A percentile compares a stretch with the other conserved stretches of the same genome.
phyloP scores from a whole-genome alignment of 1,140 invertebrate species.

The Eupristina koningsbergeri region DNA sequence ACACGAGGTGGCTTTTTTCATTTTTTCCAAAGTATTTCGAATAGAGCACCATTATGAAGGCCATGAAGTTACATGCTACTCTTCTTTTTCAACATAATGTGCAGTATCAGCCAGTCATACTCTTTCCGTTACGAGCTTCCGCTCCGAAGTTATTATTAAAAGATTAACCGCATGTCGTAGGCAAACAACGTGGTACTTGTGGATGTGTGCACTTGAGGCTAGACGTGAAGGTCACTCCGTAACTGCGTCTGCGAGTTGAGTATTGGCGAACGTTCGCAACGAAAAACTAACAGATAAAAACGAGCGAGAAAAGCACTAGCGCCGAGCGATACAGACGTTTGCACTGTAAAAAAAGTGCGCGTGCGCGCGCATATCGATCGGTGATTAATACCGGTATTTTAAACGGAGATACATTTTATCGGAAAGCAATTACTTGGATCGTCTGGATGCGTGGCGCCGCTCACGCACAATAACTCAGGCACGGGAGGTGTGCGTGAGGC shows the following conservation, averaged over 20 bases:
- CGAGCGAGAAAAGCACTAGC: no score
- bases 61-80: neutral
- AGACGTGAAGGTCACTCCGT: neutral
- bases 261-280: neutral
- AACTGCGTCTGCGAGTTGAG: neutral
- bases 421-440: neutral
- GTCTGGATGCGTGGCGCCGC: neutral
- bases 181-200: neutral
- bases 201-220: neutral
- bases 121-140: neutral
- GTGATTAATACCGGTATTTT: neutral
- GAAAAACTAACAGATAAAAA: no score
- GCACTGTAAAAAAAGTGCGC: no score
- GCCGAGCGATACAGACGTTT: no score
- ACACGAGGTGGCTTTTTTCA: no score
- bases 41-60: neutral
- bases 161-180: neutral
- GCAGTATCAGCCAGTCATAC: neutral
- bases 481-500: neutral
- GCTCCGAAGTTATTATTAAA: slow-evolving; percentile 2
- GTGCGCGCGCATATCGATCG: no score
- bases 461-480: neutral
- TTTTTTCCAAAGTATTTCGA: neutral
- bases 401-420: neutral
- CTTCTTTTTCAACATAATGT: neutral